Base-by-base conservation (phyloP, 2,797 vertebrate genomes). In the Corythornis leucogaster region DNA sequence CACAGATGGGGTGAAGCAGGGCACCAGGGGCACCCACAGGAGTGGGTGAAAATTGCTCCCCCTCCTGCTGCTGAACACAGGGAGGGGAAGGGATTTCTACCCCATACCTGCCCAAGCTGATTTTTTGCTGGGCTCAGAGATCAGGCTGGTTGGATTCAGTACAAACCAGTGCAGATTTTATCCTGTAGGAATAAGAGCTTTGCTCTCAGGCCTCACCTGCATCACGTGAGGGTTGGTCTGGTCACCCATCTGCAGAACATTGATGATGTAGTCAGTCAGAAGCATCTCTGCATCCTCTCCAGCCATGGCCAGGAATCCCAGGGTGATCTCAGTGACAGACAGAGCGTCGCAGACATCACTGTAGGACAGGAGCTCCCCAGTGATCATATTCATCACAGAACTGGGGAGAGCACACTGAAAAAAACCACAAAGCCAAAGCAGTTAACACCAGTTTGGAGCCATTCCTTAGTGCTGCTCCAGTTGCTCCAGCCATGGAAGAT, bases 311-410 rank as follows among this genome's bases (percentile, higher is more conserved):
- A 99, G 97, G 96, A 99, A 99, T 19, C 99, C 98, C 63, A 99
- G 91, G 5, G 98, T 97, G 71, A 99, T 97, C 87, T 99, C 99
- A 73, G 98, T 81, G 14, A 98, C 96, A 16, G 98, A 98, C 87
- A 99, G 95, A 15, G 99, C 98, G 53, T 99, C 99, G 53, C 99
- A 99, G 93, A 98, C 97, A 8, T 99, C 99, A 11, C 98, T 99
- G 95, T 99, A 99, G 45, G 98, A 98, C 92, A 98, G 98, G 35
- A 99, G 97, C 63, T 99, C 98, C 63, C 98, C 98, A 9, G 97
- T 94, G 94, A 99, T 95, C 15, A 96, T 85, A 15, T 93, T 96
- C 91, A 98, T 93, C 38, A 90, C 97, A 30, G 98, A 97, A 30
- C 83, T 97, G 80, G 98, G 97, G 48, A 99, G 98, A 48, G 98